phyloP scores from a whole-genome alignment of 2,888 invertebrate genomes.

The Thelaira solivaga region DNA sequence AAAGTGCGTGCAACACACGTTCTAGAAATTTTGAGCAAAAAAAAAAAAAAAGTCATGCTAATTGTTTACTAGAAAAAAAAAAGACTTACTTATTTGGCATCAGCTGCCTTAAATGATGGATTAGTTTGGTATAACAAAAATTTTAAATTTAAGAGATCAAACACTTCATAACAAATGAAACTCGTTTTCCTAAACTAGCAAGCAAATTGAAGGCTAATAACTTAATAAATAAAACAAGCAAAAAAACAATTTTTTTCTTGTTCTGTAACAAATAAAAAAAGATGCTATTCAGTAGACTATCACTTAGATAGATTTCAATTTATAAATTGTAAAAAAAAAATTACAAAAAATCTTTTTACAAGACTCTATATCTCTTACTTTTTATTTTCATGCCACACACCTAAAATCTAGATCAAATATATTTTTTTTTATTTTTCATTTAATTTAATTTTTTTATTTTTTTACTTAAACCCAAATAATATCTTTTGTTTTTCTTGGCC shows the following conservation, averaged over 20 bases:
- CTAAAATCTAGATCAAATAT: conserved; percentile 56
- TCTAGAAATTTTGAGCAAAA: conserved; percentile 32
- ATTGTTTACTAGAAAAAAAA: conserved; percentile 41
- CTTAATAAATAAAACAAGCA: too few species aligned
- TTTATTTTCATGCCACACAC: conserved; percentile 54
- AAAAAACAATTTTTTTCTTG: too few species aligned
- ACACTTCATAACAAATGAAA: not conserved
- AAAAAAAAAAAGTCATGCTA: conserved; percentile 20
- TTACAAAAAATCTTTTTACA: too few species aligned
- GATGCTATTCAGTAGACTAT: too few species aligned
- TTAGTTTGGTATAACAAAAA: conserved; percentile 13
- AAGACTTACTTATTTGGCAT: conserved; percentile 10
- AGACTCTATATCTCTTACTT: too few species aligned
- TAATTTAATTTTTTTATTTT: too few species aligned
- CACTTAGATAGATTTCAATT: too few species aligned
- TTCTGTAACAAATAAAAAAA: too few species aligned
- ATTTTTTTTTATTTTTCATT: not conserved
- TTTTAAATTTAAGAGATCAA: not conserved
- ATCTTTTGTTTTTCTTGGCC: not conserved
- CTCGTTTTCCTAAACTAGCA: too few species aligned
- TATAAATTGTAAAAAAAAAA: too few species aligned
- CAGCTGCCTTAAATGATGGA: conserved; percentile 52
- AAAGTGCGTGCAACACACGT: conserved; percentile 58
- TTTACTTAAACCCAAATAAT: not conserved
- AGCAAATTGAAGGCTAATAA: too few species aligned